A percentile compares a stretch with the other conserved stretches of the same genome.
Evolutionary conservation across 1,140 invertebrate species (phyloP).

Genomic region (Drosophila leontia): DNA sequence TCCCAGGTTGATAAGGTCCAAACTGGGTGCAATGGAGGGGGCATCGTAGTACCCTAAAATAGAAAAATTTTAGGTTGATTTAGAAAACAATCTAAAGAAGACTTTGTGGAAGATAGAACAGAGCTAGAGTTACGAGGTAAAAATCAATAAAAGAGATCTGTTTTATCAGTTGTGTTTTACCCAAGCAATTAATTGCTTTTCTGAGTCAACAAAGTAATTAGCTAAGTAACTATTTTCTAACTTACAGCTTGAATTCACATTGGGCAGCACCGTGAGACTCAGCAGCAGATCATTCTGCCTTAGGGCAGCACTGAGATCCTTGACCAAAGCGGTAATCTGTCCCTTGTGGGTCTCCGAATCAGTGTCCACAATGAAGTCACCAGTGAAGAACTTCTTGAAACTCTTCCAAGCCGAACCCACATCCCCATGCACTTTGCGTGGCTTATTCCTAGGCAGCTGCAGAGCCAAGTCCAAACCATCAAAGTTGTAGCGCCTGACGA

Average conservation of each 20-base stretch:
- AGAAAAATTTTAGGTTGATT: slow-evolving; percentile 64
- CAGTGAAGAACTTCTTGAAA: slow-evolving; percentile 90
- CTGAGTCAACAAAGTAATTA: neutral
- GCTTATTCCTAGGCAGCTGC: slow-evolving; percentile 91
- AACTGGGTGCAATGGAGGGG: slow-evolving; percentile 88
- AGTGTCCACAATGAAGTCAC: slow-evolving; percentile 89
- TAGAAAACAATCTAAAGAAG: neutral
- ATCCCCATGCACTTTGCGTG: slow-evolving; percentile 90
- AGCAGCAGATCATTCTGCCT: slow-evolving; percentile 88
- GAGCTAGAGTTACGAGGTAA: neutral
- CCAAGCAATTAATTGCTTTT: neutral
- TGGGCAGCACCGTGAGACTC: slow-evolving; percentile 90
- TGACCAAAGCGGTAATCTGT: slow-evolving; percentile 90
- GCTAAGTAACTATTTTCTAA: slow-evolving; percentile 8
- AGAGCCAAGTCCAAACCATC: slow-evolving; percentile 94
- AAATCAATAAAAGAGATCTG: neutral
- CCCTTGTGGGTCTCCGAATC: slow-evolving; percentile 91
- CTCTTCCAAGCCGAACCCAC: slow-evolving; percentile 89
- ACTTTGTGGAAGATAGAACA: neutral
- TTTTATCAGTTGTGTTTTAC: neutral
- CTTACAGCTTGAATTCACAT: slow-evolving; percentile 90
- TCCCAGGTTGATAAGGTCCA: slow-evolving; percentile 92
- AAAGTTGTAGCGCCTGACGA: slow-evolving; percentile 91
- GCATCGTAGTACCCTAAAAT: slow-evolving; percentile 92
- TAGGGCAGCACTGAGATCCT: slow-evolving; percentile 89